phyloP scores from a whole-genome alignment of 2,888 invertebrate genomes.

The Dendrolimus pini region DNA sequence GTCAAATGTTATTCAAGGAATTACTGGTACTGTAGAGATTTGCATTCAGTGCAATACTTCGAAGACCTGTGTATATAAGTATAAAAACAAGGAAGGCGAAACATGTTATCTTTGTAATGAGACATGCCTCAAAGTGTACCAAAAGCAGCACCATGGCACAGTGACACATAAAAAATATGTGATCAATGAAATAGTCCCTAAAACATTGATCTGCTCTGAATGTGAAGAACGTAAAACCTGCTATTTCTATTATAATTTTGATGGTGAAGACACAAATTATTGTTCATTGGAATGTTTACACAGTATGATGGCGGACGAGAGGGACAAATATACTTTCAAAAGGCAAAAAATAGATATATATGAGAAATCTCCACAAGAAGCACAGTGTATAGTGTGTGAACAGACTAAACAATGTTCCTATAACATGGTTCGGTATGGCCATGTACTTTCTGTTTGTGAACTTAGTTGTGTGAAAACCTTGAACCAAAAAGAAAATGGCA shows the following conservation, averaged over 20 bases:
- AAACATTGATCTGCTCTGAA: slow-evolving; percentile 46
- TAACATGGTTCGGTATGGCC: slow-evolving; percentile 68
- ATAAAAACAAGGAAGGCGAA: slow-evolving; percentile 37
- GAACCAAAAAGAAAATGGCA: slow-evolving; percentile 49
- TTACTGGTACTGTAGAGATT: slow-evolving; percentile 39
- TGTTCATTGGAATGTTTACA: slow-evolving; percentile 74
- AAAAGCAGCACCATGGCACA: slow-evolving; percentile 43
- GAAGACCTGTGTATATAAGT: slow-evolving; percentile 45
- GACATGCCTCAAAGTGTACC: slow-evolving; percentile 63
- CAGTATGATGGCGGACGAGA: slow-evolving; percentile 70
- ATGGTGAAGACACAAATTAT: slow-evolving; percentile 65
- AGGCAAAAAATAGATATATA: slow-evolving; percentile 69
- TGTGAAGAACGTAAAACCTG: slow-evolving; percentile 61
- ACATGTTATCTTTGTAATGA: slow-evolving; percentile 61
- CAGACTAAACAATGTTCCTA: slow-evolving; percentile 64
- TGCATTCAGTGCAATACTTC: slow-evolving; percentile 64
- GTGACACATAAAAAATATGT: slow-evolving; percentile 51
- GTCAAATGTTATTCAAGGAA: slow-evolving; percentile 56
- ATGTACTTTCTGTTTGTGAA: slow-evolving; percentile 69
- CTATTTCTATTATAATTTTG: slow-evolving; percentile 63
- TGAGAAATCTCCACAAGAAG: slow-evolving; percentile 39
- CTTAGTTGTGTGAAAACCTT: slow-evolving; percentile 75
- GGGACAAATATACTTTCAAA: slow-evolving; percentile 72
- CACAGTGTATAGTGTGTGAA: slow-evolving; percentile 67
- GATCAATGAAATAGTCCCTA: slow-evolving; percentile 54